phyloP scores from a whole-genome alignment of 2,888 invertebrate genomes.

The Tiliacea citrago region DNA sequence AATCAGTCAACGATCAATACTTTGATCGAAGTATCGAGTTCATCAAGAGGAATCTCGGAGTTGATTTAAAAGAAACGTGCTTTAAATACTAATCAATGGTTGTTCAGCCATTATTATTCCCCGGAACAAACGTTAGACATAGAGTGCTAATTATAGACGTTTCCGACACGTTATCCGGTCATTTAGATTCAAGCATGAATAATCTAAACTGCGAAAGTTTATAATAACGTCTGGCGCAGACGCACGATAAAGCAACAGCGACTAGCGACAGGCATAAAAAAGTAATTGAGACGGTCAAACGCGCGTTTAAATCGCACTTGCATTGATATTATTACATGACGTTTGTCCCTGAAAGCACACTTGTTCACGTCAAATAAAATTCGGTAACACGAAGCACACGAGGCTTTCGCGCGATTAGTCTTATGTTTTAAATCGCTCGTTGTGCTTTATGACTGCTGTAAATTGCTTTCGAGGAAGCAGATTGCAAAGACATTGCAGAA shows the following conservation, averaged over 20 bases:
- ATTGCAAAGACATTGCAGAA: neutral
- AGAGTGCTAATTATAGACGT: conserved; percentile 47
- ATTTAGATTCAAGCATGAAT: conserved; percentile 60
- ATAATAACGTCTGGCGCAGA: conserved; percentile 22
- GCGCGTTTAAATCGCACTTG: neutral
- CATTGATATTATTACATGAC: neutral
- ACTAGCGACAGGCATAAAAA: neutral
- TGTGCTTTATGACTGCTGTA: neutral
- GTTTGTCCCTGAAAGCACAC: neutral
- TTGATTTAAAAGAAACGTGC: conserved; percentile 30
- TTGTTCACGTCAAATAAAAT: neutral
- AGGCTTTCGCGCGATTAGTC: neutral
- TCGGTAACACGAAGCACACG: neutral
- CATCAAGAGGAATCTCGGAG: neutral
- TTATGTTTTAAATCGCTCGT: neutral
- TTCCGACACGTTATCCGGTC: conserved; percentile 56
- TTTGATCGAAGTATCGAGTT: neutral
- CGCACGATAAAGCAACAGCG: conserved; percentile 3
- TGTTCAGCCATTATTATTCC: conserved; percentile 14
- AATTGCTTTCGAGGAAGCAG: neutral
- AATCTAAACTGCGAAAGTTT: conserved; percentile 57
- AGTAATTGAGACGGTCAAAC: neutral
- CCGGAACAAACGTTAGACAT: conserved; percentile 40
- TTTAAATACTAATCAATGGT: conserved; percentile 33
- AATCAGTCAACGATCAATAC: neutral